Conservation (phyloP, 2,797 vertebrate species). For the Allobates femoralis region DNA sequence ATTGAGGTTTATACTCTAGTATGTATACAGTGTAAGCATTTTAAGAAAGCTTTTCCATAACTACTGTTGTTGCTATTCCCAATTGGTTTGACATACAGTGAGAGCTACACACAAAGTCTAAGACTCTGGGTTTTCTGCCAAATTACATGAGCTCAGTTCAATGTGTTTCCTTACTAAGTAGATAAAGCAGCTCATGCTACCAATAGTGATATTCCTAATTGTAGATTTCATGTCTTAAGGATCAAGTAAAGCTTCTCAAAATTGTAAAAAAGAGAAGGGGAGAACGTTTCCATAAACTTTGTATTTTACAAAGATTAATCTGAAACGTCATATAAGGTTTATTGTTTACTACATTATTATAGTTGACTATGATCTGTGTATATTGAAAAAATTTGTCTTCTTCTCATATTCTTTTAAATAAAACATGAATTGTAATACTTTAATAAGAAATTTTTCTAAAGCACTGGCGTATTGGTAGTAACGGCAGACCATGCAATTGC, state of each 20-base stretch:
- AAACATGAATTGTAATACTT: no score
- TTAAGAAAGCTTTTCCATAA: slow-evolving; percentile 32
- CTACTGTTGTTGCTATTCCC: slow-evolving; percentile 45
- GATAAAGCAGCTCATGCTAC: slow-evolving; percentile 52
- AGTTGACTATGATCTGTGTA: no score
- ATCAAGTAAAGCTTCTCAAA: slow-evolving; percentile 21
- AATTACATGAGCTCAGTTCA: slow-evolving; percentile 52
- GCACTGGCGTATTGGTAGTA: no score
- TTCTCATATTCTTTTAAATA: no score
- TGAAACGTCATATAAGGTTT: background rate
- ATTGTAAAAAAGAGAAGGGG: slow-evolving; percentile 31
- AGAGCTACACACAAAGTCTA: slow-evolving; percentile 46
- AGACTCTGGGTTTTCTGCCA: slow-evolving; percentile 53
- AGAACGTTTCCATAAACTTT: background rate
- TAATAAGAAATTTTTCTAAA: no score
- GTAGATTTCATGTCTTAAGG: slow-evolving; percentile 36
- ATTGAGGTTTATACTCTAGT: background rate
- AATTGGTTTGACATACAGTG: slow-evolving; percentile 24
- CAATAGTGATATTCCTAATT: slow-evolving; percentile 50
- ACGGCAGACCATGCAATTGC: no score
- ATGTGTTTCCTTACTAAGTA: slow-evolving; percentile 60
- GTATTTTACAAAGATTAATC: background rate
- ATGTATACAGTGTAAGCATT: slow-evolving; percentile 12
- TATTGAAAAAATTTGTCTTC: no score
- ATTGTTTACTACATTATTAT: background rate